Percentiles rank a stretch among this genome's conserved stretches.
These are phyloP conservation scores for Semicossyphus pulcher DNA, from an alignment of 2,113 vertebrate genomes.

Conservation along the genomic window DNA sequence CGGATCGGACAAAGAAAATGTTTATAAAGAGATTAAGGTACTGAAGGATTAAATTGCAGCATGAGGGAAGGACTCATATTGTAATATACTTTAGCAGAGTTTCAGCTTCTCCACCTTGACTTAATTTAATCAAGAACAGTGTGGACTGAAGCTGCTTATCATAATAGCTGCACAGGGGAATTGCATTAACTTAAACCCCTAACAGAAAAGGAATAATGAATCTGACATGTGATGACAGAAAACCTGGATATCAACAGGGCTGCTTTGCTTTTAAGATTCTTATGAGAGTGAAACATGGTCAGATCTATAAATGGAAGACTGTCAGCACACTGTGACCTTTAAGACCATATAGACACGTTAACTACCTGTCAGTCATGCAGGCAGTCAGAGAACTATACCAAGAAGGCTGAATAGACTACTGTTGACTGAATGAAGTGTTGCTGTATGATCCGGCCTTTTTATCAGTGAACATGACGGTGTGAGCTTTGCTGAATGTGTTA, in stretches of 20 bases:
- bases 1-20: neutral
- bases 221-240: neutral
- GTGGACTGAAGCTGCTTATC: neutral
- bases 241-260: neutral
- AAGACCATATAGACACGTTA: neutral
- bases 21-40: constrained; percentile 12
- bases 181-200: neutral
- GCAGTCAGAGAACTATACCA: constrained; percentile 6
- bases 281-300: neutral
- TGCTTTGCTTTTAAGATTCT: no score
- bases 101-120: constrained; percentile 12
- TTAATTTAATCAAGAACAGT: constrained; percentile 18
- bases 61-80: constrained; percentile 6
- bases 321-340: constrained; percentile 36
- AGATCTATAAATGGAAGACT: neutral
- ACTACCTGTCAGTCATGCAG: constrained; percentile 20
- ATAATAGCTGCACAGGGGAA: constrained; percentile 1
- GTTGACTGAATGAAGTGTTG: constrained; percentile 3
- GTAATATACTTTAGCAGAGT: neutral
- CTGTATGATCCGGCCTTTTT: neutral
- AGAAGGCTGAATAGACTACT: neutral
- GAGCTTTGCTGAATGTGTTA: neutral
- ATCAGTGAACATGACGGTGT: neutral
- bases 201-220: neutral
- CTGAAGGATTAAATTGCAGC: constrained; percentile 16